These are phyloP conservation scores for Eledone cirrhosa DNA, from an alignment of 2,888 invertebrate species.

Conservation along the genomic window DNA sequence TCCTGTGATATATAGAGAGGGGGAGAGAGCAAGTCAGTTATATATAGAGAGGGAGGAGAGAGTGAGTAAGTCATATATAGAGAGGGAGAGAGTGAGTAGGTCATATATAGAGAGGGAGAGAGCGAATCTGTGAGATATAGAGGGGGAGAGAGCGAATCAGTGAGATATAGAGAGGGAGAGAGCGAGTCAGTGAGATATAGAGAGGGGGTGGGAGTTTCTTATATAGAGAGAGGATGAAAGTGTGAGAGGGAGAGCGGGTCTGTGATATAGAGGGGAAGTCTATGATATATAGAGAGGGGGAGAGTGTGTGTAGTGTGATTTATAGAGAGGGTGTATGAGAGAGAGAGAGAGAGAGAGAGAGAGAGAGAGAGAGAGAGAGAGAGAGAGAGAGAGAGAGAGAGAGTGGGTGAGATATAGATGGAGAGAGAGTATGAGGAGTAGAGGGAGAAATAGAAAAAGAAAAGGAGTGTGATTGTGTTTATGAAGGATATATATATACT, in stretches of 20 bases:
- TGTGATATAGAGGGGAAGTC: constrained; percentile 10
- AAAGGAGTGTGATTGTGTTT: not conserved
- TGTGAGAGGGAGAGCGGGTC: not conserved
- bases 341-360: not conserved
- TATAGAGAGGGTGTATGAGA: not conserved
- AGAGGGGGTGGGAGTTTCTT: too few relatives aligned
- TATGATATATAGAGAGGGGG: not conserved
- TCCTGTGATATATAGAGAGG: too few relatives aligned
- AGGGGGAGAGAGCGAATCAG: too few relatives aligned
- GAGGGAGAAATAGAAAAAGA: not conserved
- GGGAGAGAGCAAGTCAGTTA: too few relatives aligned
- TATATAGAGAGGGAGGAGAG: too few relatives aligned
- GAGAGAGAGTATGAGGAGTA: not conserved
- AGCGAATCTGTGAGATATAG: too few relatives aligned
- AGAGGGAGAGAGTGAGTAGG: not conserved
- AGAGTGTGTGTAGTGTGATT: too few relatives aligned
- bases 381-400: not conserved
- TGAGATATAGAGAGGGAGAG: too few relatives aligned
- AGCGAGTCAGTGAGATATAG: too few relatives aligned
- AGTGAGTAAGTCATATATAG: too few relatives aligned
- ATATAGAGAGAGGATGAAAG: not conserved
- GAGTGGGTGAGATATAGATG: not conserved
- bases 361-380: not conserved
- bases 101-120: too few relatives aligned
- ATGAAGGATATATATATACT: not conserved